Evolutionary conservation across 2,113 vertebrate species (phyloP).

Genomic region (Thunnus thynnus): DNA sequence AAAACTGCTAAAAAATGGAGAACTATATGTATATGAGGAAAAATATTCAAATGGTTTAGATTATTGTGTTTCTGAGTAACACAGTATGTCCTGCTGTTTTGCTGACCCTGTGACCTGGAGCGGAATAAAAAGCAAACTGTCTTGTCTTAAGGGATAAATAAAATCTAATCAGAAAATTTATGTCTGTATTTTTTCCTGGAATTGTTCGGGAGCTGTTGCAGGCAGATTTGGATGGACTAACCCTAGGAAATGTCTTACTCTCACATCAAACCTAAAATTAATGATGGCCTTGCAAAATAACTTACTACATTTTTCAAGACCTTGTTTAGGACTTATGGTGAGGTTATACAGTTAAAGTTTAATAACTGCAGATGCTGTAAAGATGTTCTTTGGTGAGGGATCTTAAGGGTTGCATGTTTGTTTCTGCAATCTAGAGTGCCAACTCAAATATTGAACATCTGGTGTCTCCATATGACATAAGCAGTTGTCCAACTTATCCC

Average conservation of each 20-base stretch:
- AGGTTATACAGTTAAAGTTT: constrained; percentile 26
- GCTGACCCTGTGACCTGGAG: neutral
- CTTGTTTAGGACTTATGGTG: neutral
- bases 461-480: constrained; percentile 45
- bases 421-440: constrained; percentile 42
- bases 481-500: constrained; percentile 31
- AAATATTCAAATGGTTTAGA: too few relatives aligned
- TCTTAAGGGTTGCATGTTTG: constrained; percentile 27
- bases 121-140: constrained; percentile 1
- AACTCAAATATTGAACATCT: constrained; percentile 72
- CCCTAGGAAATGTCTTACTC: neutral
- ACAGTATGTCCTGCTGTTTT: constrained; percentile 7
- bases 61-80: constrained; percentile 9
- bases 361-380: constrained; percentile 15
- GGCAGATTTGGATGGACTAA: neutral
- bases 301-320: neutral
- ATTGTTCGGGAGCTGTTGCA: neutral
- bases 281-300: neutral
- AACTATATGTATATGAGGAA: too few relatives aligned
- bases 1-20: too few relatives aligned
- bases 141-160: neutral
- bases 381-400: constrained; percentile 12
- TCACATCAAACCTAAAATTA: neutral
- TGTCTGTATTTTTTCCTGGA: neutral
- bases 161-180: neutral